phyloP scores from a whole-genome alignment of 2,888 invertebrate genomes.

The Polyploca ridens region DNA sequence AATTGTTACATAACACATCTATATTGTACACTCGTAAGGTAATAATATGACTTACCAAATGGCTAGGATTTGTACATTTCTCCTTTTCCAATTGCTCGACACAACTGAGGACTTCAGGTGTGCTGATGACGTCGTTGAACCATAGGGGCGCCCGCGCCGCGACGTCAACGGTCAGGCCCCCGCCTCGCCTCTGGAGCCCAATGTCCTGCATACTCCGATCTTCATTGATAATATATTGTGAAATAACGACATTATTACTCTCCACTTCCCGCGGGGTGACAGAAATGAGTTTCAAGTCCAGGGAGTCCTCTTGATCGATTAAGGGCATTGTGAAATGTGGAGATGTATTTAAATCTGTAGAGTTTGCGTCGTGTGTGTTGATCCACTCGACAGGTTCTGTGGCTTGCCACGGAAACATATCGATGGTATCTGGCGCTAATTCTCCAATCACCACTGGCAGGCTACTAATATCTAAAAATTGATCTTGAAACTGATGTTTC shows the following conservation, averaged over 20 bases:
- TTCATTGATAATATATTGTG: conserved; percentile 60
- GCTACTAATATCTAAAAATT: conserved; percentile 67
- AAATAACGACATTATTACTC: conserved; percentile 61
- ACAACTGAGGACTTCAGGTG: conserved; percentile 75
- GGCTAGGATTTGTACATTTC: conserved; percentile 49
- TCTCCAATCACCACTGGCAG: conserved; percentile 73
- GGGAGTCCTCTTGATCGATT: conserved; percentile 72
- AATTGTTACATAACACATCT: too few species aligned
- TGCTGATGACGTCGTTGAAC: conserved; percentile 65
- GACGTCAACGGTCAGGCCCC: conserved; percentile 64
- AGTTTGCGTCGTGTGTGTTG: conserved; percentile 50
- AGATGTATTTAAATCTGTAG: conserved; percentile 54
- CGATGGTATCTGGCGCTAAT: conserved; percentile 58
- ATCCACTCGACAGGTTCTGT: conserved; percentile 54
- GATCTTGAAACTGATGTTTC: conserved; percentile 59
- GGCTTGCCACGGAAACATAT: conserved; percentile 54
- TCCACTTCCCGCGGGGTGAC: conserved; percentile 73
- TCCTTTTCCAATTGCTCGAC: conserved; percentile 78
- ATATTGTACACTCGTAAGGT: too few species aligned
- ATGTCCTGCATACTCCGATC: conserved; percentile 36
- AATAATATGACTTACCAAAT: conserved; percentile 48
- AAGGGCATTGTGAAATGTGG: conserved; percentile 68
- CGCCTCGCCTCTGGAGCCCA: conserved; percentile 35
- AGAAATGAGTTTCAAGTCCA: conserved; percentile 65
- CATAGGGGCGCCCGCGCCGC: conserved; percentile 51